Evolutionary conservation across 2,797 vertebrate genomes (phyloP), one percentile per base, ranked within the genome.

Genomic region (Margarornis squamiger): DNA sequence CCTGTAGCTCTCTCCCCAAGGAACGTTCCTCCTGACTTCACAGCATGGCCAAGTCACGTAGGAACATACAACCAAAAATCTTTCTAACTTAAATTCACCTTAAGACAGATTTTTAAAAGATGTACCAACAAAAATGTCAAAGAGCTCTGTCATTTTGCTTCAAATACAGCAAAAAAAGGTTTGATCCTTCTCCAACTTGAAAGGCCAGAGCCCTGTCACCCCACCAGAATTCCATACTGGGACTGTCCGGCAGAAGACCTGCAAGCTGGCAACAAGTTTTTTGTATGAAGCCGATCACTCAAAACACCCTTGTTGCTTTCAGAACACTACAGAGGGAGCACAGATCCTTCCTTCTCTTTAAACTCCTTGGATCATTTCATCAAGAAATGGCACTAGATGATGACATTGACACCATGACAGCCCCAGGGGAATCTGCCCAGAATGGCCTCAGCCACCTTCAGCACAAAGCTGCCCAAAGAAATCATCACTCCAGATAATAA

Each of bases 371-470:
- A 78, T 58, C 22, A 72, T 52, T 94, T 89, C 18, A 83, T 77
- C 52, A 41, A 86, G 68, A 77, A 83, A 74, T 58, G 4, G 30
- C 39, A 57, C 24, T 12, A 65, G 51, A 23, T 3, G 2, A 72
- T 23, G 27, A 54, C 45, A 68, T 24, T 0, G 0, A 62, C 59
- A 58, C 10, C 19, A 32, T 1, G 9, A 72, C 51, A 86, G 51
- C 48, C 86, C 61, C 27, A 57, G 20, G 34, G n/a, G 12, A 74
- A 82, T 43, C 34, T 74, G 41, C n/a, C 55, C 54, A 77, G 65
- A 77, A 72, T 27, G 45, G 82, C 51, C 46, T 84, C 68, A 75
- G 75, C 51, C 55, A 70, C n/a, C 74, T 86, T 93, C 72, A 79
- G 49, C 30, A 72, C 36, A 66, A 90, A 91, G 54, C 23, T 72